These are phyloP conservation scores for Thymelicus sylvestris DNA, from an alignment of 2,888 invertebrate species.

Conservation along the genomic window DNA sequence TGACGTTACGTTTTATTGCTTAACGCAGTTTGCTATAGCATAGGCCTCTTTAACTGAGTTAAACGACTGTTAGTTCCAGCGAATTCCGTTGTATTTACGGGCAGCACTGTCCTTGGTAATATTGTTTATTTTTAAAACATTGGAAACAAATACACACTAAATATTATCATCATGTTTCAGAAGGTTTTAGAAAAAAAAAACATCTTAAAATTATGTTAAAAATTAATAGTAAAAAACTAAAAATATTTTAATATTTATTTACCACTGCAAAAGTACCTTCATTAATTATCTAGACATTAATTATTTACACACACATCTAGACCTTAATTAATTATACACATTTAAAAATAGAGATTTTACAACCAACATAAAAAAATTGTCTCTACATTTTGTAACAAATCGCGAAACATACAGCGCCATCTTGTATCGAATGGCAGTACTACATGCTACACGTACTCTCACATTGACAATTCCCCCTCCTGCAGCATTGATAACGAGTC, in stretches of 20 bases:
- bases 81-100: conserved; percentile 51
- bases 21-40: conserved; percentile 50
- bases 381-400: neutral
- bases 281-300: too few relatives aligned
- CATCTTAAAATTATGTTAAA: too few relatives aligned
- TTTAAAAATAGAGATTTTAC: too few relatives aligned
- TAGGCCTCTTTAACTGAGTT: conserved; percentile 49
- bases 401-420: conserved; percentile 62
- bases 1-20: conserved; percentile 63
- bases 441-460: conserved; percentile 46
- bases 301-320: too few relatives aligned
- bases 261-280: too few relatives aligned
- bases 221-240: too few relatives aligned
- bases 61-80: conserved; percentile 59
- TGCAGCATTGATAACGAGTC: conserved; percentile 16
- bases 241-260: too few relatives aligned
- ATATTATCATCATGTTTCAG: too few relatives aligned
- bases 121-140: neutral
- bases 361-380: neutral
- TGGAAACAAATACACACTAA: neutral
- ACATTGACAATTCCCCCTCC: conserved; percentile 43
- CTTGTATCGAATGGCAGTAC: conserved; percentile 73
- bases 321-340: too few relatives aligned
- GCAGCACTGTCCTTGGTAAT: conserved; percentile 60
- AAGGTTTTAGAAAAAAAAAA: too few relatives aligned